A percentile compares a stretch with the other conserved stretches of the same genome.
phyloP scores from a whole-genome alignment of 2,797 vertebrate species.

The Lutra lutra region DNA sequence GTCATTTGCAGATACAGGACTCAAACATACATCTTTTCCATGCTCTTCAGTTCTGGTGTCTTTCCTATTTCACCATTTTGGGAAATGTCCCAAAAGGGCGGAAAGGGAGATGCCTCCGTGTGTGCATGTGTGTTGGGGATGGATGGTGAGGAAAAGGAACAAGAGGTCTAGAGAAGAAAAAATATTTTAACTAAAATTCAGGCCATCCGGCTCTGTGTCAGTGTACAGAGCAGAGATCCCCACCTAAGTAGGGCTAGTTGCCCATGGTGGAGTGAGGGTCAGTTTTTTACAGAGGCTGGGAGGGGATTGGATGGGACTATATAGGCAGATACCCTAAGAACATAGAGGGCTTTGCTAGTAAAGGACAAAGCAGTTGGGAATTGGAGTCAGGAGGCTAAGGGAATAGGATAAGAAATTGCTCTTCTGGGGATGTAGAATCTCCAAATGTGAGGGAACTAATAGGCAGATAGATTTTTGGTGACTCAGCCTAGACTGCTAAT shows the following conservation, averaged over 20 bases:
- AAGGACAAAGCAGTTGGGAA: background rate
- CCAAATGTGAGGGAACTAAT: background rate
- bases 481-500: background rate
- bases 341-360: background rate
- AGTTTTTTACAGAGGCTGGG: background rate
- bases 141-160: background rate
- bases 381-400: background rate
- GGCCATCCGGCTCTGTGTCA: background rate
- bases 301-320: background rate
- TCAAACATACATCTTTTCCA: background rate
- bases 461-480: background rate
- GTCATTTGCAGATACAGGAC: background rate
- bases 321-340: background rate
- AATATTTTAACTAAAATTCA: background rate
- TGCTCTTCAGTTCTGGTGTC: background rate
- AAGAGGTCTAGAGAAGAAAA: background rate
- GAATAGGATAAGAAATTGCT: background rate
- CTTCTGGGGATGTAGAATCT: background rate
- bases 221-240: background rate
- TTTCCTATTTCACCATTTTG: background rate
- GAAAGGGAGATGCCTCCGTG: background rate
- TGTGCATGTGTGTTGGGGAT: background rate
- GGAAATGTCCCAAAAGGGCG: background rate
- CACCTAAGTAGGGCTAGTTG: background rate
- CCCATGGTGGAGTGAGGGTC: background rate